A percentile compares a stretch with the other conserved stretches of the same genome.
phyloP scores from a whole-genome alignment of 2,797 vertebrate species.

The Mastacembelus armatus region DNA sequence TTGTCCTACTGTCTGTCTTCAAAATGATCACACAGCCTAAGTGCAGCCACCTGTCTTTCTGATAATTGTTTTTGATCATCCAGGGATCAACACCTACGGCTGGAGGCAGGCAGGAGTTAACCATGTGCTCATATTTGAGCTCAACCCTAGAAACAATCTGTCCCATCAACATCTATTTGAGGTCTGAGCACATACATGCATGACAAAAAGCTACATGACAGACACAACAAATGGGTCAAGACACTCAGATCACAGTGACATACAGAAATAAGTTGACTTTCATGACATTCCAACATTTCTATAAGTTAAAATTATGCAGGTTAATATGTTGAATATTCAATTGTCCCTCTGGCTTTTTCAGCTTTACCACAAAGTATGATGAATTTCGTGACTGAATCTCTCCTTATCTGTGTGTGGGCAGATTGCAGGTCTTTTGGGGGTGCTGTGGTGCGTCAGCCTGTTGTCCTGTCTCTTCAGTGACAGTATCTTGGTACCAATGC shows the following conservation, averaged over 20 bases:
- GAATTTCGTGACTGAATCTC: background rate
- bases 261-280: background rate
- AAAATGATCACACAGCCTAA: background rate
- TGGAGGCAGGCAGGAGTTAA: slow-evolving; percentile 99
- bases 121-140: slow-evolving; percentile 98
- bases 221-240: background rate
- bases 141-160: slow-evolving; percentile 97
- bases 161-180: slow-evolving; percentile 99
- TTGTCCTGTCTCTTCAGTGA: slow-evolving; percentile 92
- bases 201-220: background rate
- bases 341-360: background rate
- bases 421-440: slow-evolving; percentile 97
- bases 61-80: background rate
- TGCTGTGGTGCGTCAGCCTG: slow-evolving; percentile 97
- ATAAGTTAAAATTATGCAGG: too few relatives aligned
- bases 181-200: slow-evolving; percentile 74
- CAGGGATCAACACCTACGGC: slow-evolving; percentile 97
- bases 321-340: background rate
- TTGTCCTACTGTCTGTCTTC: background rate
- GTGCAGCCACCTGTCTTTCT: background rate
- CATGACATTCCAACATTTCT: background rate
- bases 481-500: slow-evolving; percentile 88
- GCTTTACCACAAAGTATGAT: too few relatives aligned
- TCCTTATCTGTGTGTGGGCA: slow-evolving; percentile 63
- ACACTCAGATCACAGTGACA: background rate